A percentile compares a stretch with the other conserved stretches of the same genome.
Conservation (phyloP, 2,113 vertebrate genomes). For the Mobula birostris region DNA sequence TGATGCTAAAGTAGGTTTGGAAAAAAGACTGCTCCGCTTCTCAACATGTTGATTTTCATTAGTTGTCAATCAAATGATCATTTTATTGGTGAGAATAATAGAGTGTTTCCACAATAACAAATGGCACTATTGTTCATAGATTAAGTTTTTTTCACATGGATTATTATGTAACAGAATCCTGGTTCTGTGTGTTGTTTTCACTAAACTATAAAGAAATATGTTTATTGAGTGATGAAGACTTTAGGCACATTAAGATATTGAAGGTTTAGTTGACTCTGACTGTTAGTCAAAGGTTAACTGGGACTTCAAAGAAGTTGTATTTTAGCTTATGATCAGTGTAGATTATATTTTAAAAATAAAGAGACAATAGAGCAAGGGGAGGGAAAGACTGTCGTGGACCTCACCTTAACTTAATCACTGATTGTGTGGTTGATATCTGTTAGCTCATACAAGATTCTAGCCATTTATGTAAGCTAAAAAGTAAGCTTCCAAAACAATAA, state of each 20-base stretch:
- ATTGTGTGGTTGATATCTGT: not conserved
- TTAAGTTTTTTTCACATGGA: not conserved
- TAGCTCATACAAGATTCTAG: not conserved
- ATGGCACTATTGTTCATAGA: not conserved
- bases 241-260: not conserved
- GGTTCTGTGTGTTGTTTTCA: not conserved
- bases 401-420: constrained; percentile 1
- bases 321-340: not conserved
- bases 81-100: not conserved
- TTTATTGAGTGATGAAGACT: not conserved
- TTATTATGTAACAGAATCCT: not conserved
- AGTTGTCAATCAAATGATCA: too few relatives aligned
- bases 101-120: not conserved
- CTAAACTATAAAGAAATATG: not conserved
- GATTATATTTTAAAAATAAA: not conserved
- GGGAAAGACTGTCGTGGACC: too few relatives aligned
- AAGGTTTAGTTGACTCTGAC: not conserved
- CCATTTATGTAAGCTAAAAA: not conserved
- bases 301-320: constrained; percentile 7
- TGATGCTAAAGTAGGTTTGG: too few relatives aligned
- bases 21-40: too few relatives aligned
- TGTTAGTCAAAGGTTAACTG: not conserved
- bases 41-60: too few relatives aligned
- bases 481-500: not conserved
- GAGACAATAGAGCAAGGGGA: not conserved